Evolutionary conservation across 2,888 invertebrate species (phyloP).

Genomic region (Agriopis aurantiaria): DNA sequence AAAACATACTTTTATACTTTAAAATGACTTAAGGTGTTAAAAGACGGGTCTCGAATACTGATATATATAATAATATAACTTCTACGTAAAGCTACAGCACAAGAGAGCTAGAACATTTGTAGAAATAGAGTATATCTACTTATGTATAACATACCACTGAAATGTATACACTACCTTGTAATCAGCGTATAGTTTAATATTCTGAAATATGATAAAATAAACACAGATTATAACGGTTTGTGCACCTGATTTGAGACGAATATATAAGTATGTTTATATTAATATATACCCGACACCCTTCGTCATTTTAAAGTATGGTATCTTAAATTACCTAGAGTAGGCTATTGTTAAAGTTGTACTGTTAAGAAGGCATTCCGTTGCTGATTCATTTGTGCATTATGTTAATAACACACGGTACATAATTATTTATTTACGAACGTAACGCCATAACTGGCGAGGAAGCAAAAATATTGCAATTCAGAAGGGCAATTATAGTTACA

Average conservation of each 20-base stretch:
- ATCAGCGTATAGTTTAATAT: neutral
- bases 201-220: constrained; percentile 6
- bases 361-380: constrained; percentile 85
- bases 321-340: constrained; percentile 77
- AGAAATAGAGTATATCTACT: constrained; percentile 4
- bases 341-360: constrained; percentile 85
- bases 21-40: constrained; percentile 45
- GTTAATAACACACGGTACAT: constrained; percentile 79
- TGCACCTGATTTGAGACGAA: constrained; percentile 37
- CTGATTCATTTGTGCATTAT: constrained; percentile 76
- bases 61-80: constrained; percentile 26
- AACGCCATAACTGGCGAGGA: constrained; percentile 70
- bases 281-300: constrained; percentile 37
- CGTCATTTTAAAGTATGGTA: constrained; percentile 64
- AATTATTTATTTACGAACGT: constrained; percentile 58
- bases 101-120: constrained; percentile 37
- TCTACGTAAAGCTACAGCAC: constrained; percentile 34
- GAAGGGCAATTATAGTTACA: constrained; percentile 46
- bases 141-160: constrained; percentile 4
- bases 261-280: constrained; percentile 2
- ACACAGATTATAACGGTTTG: constrained; percentile 23
- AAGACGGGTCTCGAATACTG: constrained; percentile 40
- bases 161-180: constrained; percentile 12
- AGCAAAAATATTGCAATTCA: constrained; percentile 70
- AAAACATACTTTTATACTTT: constrained; percentile 40